Conservation (phyloP, 2,797 vertebrate genomes). For the Danio choprae region DNA sequence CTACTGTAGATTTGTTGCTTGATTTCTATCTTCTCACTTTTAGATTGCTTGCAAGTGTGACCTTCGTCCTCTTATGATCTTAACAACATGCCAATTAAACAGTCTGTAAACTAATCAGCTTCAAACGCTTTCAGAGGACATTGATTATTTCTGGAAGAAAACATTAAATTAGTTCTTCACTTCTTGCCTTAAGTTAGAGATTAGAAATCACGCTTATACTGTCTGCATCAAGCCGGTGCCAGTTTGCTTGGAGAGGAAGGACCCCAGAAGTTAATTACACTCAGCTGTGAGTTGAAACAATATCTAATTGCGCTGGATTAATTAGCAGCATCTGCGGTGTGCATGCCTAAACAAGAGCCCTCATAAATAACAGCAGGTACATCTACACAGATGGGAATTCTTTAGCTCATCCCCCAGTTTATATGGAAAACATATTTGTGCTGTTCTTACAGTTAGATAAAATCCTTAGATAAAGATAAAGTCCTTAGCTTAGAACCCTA, state of each 20-base stretch:
- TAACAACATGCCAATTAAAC: slow-evolving; percentile 81
- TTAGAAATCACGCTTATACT: slow-evolving; percentile 90
- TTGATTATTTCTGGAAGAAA: slow-evolving; percentile 92
- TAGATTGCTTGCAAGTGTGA: not conserved
- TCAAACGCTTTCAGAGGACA: slow-evolving; percentile 89
- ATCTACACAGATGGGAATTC: slow-evolving; percentile 87
- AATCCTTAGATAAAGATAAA: no score
- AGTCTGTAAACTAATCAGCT: slow-evolving; percentile 87
- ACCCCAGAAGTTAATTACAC: slow-evolving; percentile 94
- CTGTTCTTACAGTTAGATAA: slow-evolving; percentile 71
- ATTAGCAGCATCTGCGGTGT: slow-evolving; percentile 92
- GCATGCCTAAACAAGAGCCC: slow-evolving; percentile 91
- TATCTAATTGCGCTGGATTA: slow-evolving; percentile 99
- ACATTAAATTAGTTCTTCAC: slow-evolving; percentile 92
- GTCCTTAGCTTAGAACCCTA: not conserved
- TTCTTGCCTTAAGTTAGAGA: slow-evolving; percentile 91
- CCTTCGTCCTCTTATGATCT: slow-evolving; percentile 59
- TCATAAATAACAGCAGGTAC: slow-evolving; percentile 95
- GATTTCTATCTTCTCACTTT: not conserved
- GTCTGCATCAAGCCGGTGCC: slow-evolving; percentile 89
- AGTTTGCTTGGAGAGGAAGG: slow-evolving; percentile 85
- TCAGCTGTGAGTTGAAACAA: slow-evolving; percentile 97
- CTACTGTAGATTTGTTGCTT: not conserved
- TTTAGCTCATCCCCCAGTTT: slow-evolving; percentile 80
- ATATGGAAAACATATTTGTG: slow-evolving; percentile 69